Evolutionary conservation across 2,888 invertebrate species (phyloP), one percentile per base, ranked within the genome.

Genomic region (Escarpia spicata): DNA sequence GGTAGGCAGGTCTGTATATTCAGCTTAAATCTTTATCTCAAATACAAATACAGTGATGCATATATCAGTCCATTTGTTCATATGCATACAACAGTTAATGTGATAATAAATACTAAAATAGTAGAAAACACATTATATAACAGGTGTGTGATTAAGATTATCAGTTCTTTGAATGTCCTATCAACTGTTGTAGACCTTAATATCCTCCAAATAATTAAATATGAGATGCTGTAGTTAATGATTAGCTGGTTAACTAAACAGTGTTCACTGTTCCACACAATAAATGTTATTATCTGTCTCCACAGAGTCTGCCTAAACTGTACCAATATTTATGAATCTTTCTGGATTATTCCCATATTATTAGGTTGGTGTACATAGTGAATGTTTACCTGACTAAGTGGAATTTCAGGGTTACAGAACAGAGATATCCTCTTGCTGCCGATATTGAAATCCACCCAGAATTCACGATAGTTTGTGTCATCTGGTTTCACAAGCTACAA

Each of bases 391-490:
- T 75, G 75, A 75, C 75, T 75, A 26, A 75, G 75, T 75, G 75
- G 75, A 26, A 60, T 90, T 15, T 94, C 94, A 90, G 95, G 95
- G 92, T 95, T 95, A 95, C 95, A 95, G 92, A 96, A 96, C 44
- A 96, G 91, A 52, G 95, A 94, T 44, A 95, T 93, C 92, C 95
- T 94, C 91, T 94, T 93, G 94, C 95, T 95, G n/a, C 95, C 95
- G 93, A 94, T 94, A 93, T 96, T 96, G 93, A 95, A 95, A 92
- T 96, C 96, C n/a, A 95, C 94, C 95, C 95, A 96, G 92, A 96
- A 96, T 44, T 95, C 94, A 92, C 95, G 94, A 94, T 95, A 95
- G 10, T 94, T 95, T n/a, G 94, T 93, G 94, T 96, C 96, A 92
- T 94, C 93, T 26, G 96, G 96, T 93, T 96, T 96, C 92, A 94